Evolutionary conservation across 2,888 invertebrate species (phyloP), one percentile per base, ranked within the genome.

Genomic region (Mythimna pallens): DNA sequence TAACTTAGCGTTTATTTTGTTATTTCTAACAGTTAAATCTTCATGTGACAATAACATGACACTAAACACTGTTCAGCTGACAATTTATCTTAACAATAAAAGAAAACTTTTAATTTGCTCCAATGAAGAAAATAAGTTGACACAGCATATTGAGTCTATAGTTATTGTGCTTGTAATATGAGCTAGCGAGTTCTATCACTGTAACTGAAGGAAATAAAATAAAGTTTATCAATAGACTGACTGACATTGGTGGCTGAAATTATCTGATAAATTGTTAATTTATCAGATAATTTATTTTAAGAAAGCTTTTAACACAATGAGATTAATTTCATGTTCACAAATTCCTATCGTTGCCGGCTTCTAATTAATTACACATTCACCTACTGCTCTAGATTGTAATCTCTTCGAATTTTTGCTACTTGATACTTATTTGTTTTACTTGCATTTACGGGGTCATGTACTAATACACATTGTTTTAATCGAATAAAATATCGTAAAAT

Each of bases 1-100:
- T 85, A 83, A 82, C 81, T 77, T 84, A 70, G 54, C 73, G 59
- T 54, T 78, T 81, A 69, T 73, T 68, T 79, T 79, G 66, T 81
- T 77, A 68, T 71, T 80, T 83, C 62, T 78, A 78, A 82, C 75
- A 65, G 69, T 64, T 82, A 75, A 78, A 77, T 65, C 65, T 71
- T 43, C 36, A 47, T 63, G 55, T 59, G 68, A 70, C 64, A 65
- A 76, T 77, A 82, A 82, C 80, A 80, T 73, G 85, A 84, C 85
- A 84, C 63, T 55, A 36, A 80, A 72, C 74, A 70, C 47, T 65
- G n/a, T 73, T 65, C 72, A 55, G 54, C 67, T 76, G 80, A 65
- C 77, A 72, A 64, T 34, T 17, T 55, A 63, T 50, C 50, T 20
- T 52, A 14, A 61, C 55, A 61, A 59, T 64, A 17, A 47, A 22